Base-by-base conservation (phyloP, 2,113 vertebrate genomes). In the Microtus oregoni region DNA sequence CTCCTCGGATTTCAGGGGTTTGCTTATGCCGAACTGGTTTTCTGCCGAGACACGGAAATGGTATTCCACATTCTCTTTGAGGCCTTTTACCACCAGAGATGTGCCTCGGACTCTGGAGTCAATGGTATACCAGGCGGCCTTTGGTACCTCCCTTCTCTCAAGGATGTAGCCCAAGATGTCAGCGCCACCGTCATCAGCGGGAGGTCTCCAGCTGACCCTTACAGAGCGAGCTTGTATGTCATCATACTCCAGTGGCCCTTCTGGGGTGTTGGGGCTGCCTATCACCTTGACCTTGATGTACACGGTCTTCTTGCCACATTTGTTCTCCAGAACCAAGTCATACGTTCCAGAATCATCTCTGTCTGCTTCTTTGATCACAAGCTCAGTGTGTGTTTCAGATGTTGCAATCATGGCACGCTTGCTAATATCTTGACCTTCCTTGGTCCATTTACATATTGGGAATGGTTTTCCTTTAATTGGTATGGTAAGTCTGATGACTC, bases 281-380 rank as follows among this genome's bases (percentile, higher is more conserved):
- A 99, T 99, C 94, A 99, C 99, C 97, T 99, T 99, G 94, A 99
- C 99, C 94, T 99, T 99, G 96, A 99, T 99, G 96, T 99, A 99
- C 55, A 98, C 99, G 19, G 98, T 98, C 98, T 99, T 99, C 98
- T 99, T 99, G 96, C 99, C 99, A 52, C 99, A 99, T 95, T 98
- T 99, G 96, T 99, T 99, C 98, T 99, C 99, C 96, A 99, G 98
- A 86, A 99, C 97, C 94, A 99, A 98, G 90, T 99, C 98, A 3
- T 99, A 99, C 20, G 99, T 98, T 30, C 99, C 99, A 85, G 99
- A 99, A 98, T 99, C 99, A 88, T 99, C 98, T 89, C 99, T 99
- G 96, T 99, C 99, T 76, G 99, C 99, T 95, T 99, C 99, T 97
- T 99, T 99, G 95, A 99, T 99, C 50, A 99, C 99, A 93, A 99